Conservation (phyloP, 2,113 vertebrate genomes). For the Mustela lutreola region DNA sequence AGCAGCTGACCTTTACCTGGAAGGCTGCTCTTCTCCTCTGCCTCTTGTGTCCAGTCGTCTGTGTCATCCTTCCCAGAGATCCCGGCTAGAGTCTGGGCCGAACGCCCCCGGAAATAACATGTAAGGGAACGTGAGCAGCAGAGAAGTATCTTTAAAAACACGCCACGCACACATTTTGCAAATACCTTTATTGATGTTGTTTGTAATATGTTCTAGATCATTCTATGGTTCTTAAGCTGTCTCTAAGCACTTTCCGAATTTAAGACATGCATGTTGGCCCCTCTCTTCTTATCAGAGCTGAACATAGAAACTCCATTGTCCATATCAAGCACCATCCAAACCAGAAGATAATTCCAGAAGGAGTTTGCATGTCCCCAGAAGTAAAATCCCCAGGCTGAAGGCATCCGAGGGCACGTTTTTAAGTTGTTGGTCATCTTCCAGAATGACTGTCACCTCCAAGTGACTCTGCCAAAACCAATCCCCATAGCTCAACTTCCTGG, state of each 20-base stretch:
- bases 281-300: background rate
- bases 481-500: background rate
- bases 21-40: background rate
- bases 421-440: background rate
- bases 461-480: background rate
- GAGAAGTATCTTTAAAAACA: conserved; percentile 76
- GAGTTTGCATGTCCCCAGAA: conserved; percentile 6
- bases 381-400: conserved; percentile 49
- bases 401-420: background rate
- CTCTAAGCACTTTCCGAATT: conserved; percentile 37
- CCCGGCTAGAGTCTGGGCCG: conserved; percentile 44
- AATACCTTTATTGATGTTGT: conserved; percentile 63
- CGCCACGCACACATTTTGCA: conserved; percentile 79
- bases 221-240: conserved; percentile 39
- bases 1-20: background rate
- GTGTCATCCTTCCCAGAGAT: background rate
- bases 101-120: conserved; percentile 60
- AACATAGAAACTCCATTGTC: background rate
- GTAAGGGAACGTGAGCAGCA: conserved; percentile 74
- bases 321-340: background rate
- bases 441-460: background rate
- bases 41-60: conserved; percentile 36
- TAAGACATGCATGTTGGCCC: background rate
- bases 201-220: conserved; percentile 73
- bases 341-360: conserved; percentile 26